Evolutionary conservation across 2,888 invertebrate genomes (phyloP).

Genomic region (Zootermopsis nevadensis): DNA sequence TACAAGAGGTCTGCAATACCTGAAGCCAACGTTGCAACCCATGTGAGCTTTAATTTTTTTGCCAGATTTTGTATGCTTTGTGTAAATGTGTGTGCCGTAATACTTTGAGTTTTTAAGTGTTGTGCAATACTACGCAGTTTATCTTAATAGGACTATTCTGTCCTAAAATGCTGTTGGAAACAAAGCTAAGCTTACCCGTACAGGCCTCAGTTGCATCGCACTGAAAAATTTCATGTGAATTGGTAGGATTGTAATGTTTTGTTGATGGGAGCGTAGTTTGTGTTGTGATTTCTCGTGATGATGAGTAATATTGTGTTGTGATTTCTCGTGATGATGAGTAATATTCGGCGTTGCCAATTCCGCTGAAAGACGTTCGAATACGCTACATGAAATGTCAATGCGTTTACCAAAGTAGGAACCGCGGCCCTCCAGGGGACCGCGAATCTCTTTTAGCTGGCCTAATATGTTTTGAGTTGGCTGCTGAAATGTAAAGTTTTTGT

Average conservation of each 20-base stretch:
- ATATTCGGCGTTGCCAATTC: neutral
- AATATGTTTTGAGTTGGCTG: neutral
- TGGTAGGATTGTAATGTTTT: neutral
- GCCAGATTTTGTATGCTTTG: neutral
- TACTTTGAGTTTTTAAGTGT: neutral
- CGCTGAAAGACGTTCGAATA: neutral
- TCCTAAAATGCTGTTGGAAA: neutral
- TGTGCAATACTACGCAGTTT: conserved; percentile 3
- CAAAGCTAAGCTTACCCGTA: neutral
- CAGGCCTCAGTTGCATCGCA: neutral
- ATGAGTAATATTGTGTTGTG: neutral
- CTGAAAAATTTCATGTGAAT: neutral
- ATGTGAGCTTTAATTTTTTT: neutral
- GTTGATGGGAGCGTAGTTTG: too few species aligned
- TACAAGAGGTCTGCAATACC: conserved; percentile 32
- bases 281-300: too few species aligned
- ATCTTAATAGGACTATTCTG: neutral
- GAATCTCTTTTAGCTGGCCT: neutral
- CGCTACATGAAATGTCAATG: neutral
- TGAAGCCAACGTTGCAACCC: conserved; percentile 31
- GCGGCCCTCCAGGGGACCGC: neutral
- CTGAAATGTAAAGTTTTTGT: conserved; percentile 44
- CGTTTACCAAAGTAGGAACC: neutral
- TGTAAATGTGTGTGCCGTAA: too few species aligned
- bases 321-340: neutral